These are phyloP conservation scores for Mythimna loreyi DNA, from an alignment of 2,888 invertebrate genomes.

Conservation along the genomic window DNA sequence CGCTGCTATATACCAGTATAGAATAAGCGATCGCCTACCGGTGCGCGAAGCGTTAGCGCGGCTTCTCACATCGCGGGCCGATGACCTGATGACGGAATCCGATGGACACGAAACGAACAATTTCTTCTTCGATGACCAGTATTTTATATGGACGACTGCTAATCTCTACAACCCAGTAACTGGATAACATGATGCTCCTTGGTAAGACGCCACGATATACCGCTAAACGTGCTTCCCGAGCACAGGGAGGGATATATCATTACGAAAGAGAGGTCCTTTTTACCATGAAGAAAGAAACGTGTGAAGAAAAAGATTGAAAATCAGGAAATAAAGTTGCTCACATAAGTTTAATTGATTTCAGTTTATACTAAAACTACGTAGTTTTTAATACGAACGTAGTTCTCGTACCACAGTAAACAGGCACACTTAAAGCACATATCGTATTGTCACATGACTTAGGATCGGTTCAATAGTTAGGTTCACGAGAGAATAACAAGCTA, in stretches of 20 bases:
- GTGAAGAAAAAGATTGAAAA: background rate
- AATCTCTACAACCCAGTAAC: background rate
- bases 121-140: no score
- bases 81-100: no score
- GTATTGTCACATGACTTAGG: constrained; percentile 37
- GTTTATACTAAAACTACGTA: constrained; percentile 32
- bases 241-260: background rate
- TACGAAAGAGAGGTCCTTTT: no score
- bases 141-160: background rate
- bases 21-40: no score
- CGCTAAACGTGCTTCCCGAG: background rate
- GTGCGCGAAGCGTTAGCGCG: no score
- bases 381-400: constrained; percentile 10
- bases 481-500: constrained; percentile 67
- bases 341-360: constrained; percentile 30
- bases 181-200: background rate
- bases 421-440: constrained; percentile 35
- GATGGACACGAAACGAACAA: no score
- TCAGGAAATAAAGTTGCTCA: constrained; percentile 17
- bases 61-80: no score
- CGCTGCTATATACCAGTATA: background rate
- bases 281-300: no score
- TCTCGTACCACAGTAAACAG: constrained; percentile 25
- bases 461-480: constrained; percentile 49
- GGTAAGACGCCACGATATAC: background rate